Percentiles rank a stretch among this genome's conserved stretches.
Conservation (phyloP, 2,797 vertebrate species). For the Trematomus bernacchii region DNA sequence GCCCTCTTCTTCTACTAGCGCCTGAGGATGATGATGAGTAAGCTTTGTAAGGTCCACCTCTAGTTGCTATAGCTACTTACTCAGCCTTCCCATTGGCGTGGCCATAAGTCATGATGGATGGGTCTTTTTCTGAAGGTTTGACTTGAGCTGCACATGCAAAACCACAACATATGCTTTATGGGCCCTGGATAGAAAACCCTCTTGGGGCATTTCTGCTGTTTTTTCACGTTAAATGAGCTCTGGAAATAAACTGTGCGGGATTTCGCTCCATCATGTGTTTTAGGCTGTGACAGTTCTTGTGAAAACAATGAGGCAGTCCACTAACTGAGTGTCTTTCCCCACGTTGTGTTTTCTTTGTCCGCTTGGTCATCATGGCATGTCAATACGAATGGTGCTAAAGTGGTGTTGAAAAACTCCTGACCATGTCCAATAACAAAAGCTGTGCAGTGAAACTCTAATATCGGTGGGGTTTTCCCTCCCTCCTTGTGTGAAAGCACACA, state of each 20-base stretch:
- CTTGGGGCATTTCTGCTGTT: constrained; percentile 39
- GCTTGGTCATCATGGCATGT: constrained; percentile 73
- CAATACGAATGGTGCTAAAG: constrained; percentile 74
- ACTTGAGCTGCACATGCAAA: constrained; percentile 39
- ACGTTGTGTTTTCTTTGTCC: constrained; percentile 80
- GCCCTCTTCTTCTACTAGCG: constrained; percentile 66
- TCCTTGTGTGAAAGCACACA: constrained; percentile 58
- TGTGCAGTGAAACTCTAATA: constrained; percentile 76
- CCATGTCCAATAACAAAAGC: constrained; percentile 78
- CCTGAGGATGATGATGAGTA: constrained; percentile 62
- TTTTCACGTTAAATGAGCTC: constrained; percentile 58
- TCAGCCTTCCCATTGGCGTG: constrained; percentile 40
- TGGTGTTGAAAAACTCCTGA: constrained; percentile 74
- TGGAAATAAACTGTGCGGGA: constrained; percentile 65
- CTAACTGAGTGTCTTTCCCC: constrained; percentile 64
- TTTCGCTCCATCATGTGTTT: constrained; percentile 68
- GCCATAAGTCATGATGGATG: constrained; percentile 38
- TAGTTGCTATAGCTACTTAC: constrained; percentile 53
- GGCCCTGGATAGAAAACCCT: constrained; percentile 18
- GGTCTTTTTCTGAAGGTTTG: constrained; percentile 41
- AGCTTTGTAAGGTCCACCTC: constrained; percentile 48
- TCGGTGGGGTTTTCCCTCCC: constrained; percentile 67
- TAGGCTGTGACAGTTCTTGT: constrained; percentile 61
- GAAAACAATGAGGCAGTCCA: constrained; percentile 70
- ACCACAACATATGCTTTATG: constrained; percentile 42